Evolutionary conservation across 2,113 vertebrate species (phyloP), one percentile per base, ranked within the genome.

Genomic region (Apteryx mantelli): DNA sequence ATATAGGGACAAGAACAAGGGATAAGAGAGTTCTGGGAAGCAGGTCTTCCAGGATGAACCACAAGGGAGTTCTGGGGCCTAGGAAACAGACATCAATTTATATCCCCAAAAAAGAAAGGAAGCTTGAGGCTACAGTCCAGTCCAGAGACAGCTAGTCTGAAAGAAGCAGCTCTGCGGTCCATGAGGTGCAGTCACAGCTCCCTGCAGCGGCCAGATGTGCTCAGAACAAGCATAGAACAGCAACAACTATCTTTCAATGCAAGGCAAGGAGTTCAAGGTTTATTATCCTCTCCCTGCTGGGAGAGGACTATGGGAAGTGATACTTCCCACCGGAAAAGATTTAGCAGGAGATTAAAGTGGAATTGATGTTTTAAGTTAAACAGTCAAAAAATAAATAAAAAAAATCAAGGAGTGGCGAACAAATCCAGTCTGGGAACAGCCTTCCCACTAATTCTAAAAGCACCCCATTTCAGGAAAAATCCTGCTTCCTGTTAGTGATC

Each of bases 121-220:
- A 81, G 78, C 38, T 46, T 83, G 52, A 83, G 42, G 52, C 36
- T 30, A 74, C 18, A 75, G 55, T 8, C 26, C 69, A 65, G 36
- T 7, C 14, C 52, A 55, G 61, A 80, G 78, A 36, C 34, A 87
- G 75, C 26, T 19, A 3, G 4, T 25, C 26, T 60, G 73, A 55
- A 3, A 18, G 34, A 61, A 12, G 76, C 46, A 11, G 56, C 48
- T 63, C 48, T 82, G 58, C 38, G 22, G 63, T 61, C 63, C 2
- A 1, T 2, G 46, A 80, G 66, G 55, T 81, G 85, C 76, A 93
- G 87, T 26, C 79, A 95, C 71, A 97, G 97, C 94, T 91, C 93
- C 96, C 84, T 96, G 87, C 75, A 91, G 94, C 0, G 91, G 94
- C 78, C 94, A 95, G 71, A 91, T 14, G 70, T 61, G 88, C 82